Conservation (phyloP, 2,113 vertebrate species). For the Mus spicilegus region DNA sequence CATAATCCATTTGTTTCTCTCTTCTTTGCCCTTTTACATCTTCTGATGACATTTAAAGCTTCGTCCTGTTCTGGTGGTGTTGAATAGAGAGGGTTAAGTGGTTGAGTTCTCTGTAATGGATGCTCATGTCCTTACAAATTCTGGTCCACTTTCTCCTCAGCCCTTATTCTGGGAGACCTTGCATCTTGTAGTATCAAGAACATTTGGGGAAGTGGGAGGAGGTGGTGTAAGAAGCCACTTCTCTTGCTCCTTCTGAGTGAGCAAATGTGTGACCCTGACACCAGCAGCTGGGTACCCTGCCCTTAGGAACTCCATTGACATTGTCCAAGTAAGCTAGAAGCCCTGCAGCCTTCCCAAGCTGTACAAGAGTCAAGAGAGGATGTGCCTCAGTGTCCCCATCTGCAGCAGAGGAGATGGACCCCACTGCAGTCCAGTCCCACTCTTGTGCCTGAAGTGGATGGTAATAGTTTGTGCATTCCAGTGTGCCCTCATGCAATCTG, state of each 20-base stretch:
- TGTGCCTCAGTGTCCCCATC: not conserved
- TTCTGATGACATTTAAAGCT: conserved; percentile 71
- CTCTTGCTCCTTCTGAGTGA: not conserved
- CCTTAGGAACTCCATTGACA: not conserved
- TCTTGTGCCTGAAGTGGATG: not conserved
- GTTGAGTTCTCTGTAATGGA: conserved; percentile 59
- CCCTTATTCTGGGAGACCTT: conserved; percentile 59
- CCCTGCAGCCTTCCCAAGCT: not conserved
- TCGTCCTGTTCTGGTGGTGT: conserved; percentile 66
- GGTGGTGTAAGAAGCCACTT: not conserved
- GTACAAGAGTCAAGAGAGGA: not conserved
- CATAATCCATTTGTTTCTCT: conserved; percentile 43
- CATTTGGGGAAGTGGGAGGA: not conserved
- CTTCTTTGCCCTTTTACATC: conserved; percentile 63
- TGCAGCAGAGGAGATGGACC: accelerated
- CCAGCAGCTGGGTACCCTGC: not conserved
- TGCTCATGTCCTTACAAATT: conserved; percentile 61
- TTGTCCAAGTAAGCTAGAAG: not conserved
- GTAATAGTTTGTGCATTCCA: not conserved
- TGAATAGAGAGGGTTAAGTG: conserved; percentile 66
- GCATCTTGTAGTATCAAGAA: conserved; percentile 10
- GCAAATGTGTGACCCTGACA: not conserved
- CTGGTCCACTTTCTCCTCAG: conserved; percentile 56
- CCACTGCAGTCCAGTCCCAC: accelerated
- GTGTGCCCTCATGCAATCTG: not conserved